These are phyloP conservation scores for Kryptolebias ocellatus DNA, from an alignment of 2,797 vertebrate genomes.

Conservation along the genomic window DNA sequence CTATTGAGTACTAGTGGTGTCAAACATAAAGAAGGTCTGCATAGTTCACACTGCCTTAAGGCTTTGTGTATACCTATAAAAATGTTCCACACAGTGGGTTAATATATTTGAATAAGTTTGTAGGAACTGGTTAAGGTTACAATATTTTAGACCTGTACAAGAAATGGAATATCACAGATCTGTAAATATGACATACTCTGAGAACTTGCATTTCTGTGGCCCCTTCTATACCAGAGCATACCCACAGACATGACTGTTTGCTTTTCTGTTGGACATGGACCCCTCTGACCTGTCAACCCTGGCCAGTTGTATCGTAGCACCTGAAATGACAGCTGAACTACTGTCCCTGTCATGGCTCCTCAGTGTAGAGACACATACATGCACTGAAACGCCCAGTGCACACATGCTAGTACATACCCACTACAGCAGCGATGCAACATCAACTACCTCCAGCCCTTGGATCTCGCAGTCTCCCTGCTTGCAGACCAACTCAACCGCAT, in stretches of 20 bases:
- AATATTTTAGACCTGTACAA: constrained; percentile 42
- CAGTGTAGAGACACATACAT: constrained; percentile 66
- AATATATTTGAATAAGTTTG: neutral
- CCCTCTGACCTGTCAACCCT: constrained; percentile 72
- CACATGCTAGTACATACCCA: constrained; percentile 55
- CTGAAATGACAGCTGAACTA: constrained; percentile 77
- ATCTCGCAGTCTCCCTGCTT: constrained; percentile 58
- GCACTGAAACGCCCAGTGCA: constrained; percentile 49
- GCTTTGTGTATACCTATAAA: constrained; percentile 47
- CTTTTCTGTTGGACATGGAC: constrained; percentile 62
- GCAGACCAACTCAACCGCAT: constrained; percentile 59
- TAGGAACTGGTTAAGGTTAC: constrained; percentile 46
- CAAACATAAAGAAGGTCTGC: constrained; percentile 54
- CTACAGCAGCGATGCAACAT: constrained; percentile 54
- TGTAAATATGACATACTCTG: constrained; percentile 58
- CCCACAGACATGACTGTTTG: constrained; percentile 32
- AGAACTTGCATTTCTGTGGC: constrained; percentile 62
- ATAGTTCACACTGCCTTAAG: constrained; percentile 54
- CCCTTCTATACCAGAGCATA: constrained; percentile 28
- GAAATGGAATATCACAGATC: constrained; percentile 43
- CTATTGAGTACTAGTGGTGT: constrained; percentile 28
- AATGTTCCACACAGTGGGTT: constrained; percentile 22
- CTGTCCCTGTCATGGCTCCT: constrained; percentile 82
- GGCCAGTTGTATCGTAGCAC: constrained; percentile 64
- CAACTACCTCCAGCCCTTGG: constrained; percentile 62